These are phyloP conservation scores for Cnemophilus loriae DNA, from an alignment of 2,113 vertebrate species.

Conservation along the genomic window DNA sequence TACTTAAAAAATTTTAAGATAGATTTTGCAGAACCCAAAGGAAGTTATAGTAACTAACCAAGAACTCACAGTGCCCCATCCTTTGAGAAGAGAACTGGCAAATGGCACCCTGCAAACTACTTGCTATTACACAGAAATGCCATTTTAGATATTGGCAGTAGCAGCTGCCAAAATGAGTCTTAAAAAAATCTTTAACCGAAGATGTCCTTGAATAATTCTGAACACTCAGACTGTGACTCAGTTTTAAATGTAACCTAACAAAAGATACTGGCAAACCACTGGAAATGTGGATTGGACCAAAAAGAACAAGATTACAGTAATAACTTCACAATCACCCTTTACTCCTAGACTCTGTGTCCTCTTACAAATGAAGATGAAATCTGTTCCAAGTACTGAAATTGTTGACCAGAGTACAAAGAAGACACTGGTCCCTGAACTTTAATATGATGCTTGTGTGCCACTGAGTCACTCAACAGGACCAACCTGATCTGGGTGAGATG, in stretches of 20 bases:
- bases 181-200: background rate
- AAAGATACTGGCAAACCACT: background rate
- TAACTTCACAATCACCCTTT: background rate
- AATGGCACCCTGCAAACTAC: background rate
- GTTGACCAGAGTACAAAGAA: background rate
- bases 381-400: background rate
- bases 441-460: background rate
- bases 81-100: background rate
- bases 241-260: background rate
- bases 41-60: background rate
- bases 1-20: background rate
- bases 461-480: background rate
- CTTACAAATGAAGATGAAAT: background rate
- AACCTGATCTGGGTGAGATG: background rate
- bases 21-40: background rate
- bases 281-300: background rate
- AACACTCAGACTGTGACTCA: background rate
- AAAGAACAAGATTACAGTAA: background rate
- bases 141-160: background rate
- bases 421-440: background rate
- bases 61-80: background rate
- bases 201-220: background rate
- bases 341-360: background rate
- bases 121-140: background rate
- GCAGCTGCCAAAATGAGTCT: background rate